Evolutionary conservation across 2,888 invertebrate species (phyloP), one percentile per base, ranked within the genome.

Genomic region (Agriotes lineatus): DNA sequence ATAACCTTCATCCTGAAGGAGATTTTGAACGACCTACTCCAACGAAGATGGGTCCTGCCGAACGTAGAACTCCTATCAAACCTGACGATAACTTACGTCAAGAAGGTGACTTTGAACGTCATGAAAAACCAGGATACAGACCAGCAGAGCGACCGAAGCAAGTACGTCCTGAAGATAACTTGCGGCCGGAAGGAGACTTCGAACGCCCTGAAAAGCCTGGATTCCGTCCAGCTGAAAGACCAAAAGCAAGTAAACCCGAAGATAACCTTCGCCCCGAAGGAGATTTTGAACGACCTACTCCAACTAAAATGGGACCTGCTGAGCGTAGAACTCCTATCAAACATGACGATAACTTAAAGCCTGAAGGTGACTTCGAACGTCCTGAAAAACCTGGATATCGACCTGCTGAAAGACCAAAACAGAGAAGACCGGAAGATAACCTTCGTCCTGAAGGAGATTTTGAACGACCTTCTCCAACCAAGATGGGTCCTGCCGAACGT

Each of bases 371-470:
- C 1, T 86, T 85, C 74, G 82, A 82, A 69, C 71, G 80, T 65
- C 82, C 80, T 3, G 72, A 69, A 75, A 78, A 48, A 81, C 80
- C 42, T 2, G 60, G 64, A 44, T 74, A 52, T 54, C 77, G 79
- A 7, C 25, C 25, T 5, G 25, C 81, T 7, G 86, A 87, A 72
- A 79, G 86, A n/a, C 84, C 82, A 0, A 76, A 77, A 22, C 81
- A 78, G 1, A 83, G 78, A 1, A 84, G 81, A 67, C 88, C 84
- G 0, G 78, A 85, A 66, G 88, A 89, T 73, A 88, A 88, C 75
- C 79, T 89, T 0, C 79, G 80, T 18, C 86, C 88, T 0, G 88
- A 89, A 78, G 89, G 89, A n/a, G 85, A 87, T 0, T 87, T 87
- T 68, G 75, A 78, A 50, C 50, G 74, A 9, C 77, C 77, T 7